Base-by-base conservation (phyloP, 1,140 invertebrate genomes). In the Drosophila athabasca region DNA sequence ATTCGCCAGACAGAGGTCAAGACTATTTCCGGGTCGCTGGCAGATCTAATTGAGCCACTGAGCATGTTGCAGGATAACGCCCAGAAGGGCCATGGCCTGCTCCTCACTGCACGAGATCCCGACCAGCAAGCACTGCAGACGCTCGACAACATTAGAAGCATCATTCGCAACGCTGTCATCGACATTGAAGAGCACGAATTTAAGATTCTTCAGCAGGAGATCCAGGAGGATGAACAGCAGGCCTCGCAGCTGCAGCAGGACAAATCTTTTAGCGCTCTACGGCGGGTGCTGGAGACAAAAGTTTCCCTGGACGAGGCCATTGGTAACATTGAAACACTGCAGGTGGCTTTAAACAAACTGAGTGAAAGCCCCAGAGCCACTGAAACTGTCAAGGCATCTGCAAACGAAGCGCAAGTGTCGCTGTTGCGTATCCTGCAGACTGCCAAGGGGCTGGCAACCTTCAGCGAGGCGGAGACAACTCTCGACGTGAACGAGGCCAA, bases 11-110 rank as follows among this genome's bases (percentile, higher is more conserved):
- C 78, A 5, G 91, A 92, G 55, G 78, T 83, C 4, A 91, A 91
- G 61, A 90, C 83, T 5, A 79, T 84, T 13, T 80, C 90, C 0
- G 82, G 90, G 0, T 90, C 90, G 2, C 52, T 92, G 6, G 85
- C 82, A 0, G 91, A 92, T 66, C 61, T 93, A 0, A 91, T 93
- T 50, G 92, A 92, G 31, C 92, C 91, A 0, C 51, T 92, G 2
- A 89, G 62, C 31, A 66, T 76, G 31, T 22, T 92, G 22, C 90
- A 83, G 46, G 90, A 91, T 13, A 79, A 79, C 41, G 76, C 79
- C 0, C 79, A 89, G 11, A 71, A 82, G 9, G 81, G 87, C 48
- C 80, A 81, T 15, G 83, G 82, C 0, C 49, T 81, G 6, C 46
- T 92, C 15, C 54, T 76, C 7, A 72, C 76, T 15, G 70, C 60